phyloP scores from a whole-genome alignment of 2,888 invertebrate genomes.

The Caenorhabditis sp. region DNA sequence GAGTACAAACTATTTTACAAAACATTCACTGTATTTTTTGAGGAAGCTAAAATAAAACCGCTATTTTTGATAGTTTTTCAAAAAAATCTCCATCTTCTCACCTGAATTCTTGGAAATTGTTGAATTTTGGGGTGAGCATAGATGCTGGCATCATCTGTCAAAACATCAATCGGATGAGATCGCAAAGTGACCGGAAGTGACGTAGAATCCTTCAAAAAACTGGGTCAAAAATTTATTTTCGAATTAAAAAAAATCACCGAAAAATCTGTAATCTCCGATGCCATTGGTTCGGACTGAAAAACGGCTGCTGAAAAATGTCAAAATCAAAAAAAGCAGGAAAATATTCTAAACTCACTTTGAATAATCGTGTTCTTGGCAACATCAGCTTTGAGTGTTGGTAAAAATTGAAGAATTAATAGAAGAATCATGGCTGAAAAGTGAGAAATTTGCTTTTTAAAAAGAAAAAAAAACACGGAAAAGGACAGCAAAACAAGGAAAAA shows the following conservation, averaged over 20 bases:
- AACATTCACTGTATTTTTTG: too few species aligned
- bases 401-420: neutral
- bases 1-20: too few species aligned
- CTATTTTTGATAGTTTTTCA: too few species aligned
- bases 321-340: too few species aligned
- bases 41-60: too few species aligned
- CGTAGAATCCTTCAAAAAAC: neutral
- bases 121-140: slow-evolving; percentile 2
- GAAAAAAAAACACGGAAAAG: neutral
- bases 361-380: neutral
- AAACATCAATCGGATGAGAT: neutral
- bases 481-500: too few species aligned
- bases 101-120: slow-evolving; percentile 29
- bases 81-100: too few species aligned
- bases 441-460: neutral
- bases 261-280: neutral
- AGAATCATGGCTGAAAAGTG: neutral
- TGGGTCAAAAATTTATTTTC: neutral
- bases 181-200: neutral
- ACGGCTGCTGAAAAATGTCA: slow-evolving; percentile 10
- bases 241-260: neutral
- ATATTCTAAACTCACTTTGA: neutral
- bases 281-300: slow-evolving; percentile 11
- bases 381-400: neutral
- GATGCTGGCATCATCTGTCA: neutral